Evolutionary conservation across 2,797 vertebrate genomes (phyloP).

Genomic region (Antennarius maculatus): DNA sequence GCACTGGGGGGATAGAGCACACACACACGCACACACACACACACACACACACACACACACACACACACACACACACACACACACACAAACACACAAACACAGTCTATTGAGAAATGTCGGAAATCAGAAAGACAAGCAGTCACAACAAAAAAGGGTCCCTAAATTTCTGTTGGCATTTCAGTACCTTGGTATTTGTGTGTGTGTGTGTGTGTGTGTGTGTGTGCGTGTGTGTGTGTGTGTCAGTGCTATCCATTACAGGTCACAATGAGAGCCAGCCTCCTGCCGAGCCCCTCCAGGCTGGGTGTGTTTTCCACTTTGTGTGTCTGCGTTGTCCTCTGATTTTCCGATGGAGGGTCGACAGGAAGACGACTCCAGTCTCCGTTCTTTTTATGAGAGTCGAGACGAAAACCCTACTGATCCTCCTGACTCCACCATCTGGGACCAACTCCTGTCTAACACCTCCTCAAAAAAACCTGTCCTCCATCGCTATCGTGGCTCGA

Average conservation of each 20-base stretch:
- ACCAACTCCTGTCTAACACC: slow-evolving; percentile 19
- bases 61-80: too few species aligned
- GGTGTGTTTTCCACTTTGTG: slow-evolving; percentile 33
- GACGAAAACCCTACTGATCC: slow-evolving; percentile 34
- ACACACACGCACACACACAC: background rate
- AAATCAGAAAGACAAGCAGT: slow-evolving; percentile 59
- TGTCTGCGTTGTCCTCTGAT: slow-evolving; percentile 28
- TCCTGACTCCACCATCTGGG: slow-evolving; percentile 14
- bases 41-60: too few species aligned
- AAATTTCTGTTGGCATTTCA: slow-evolving; percentile 53
- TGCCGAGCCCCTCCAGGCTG: slow-evolving; percentile 54
- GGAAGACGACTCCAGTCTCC: slow-evolving; percentile 16
- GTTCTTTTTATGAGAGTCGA: slow-evolving; percentile 16
- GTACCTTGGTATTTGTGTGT: slow-evolving; percentile 33
- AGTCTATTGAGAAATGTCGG: slow-evolving; percentile 40
- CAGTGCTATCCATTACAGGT: slow-evolving; percentile 63
- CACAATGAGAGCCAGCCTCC: slow-evolving; percentile 51
- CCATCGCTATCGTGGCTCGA: background rate
- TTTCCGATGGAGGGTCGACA: slow-evolving; percentile 20
- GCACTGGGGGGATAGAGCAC: slow-evolving; percentile 80
- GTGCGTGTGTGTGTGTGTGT: slow-evolving; percentile 15
- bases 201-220: background rate
- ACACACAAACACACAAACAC: too few species aligned
- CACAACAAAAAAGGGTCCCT: slow-evolving; percentile 59
- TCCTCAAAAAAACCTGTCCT: slow-evolving; percentile 1